Evolutionary conservation across 1,140 invertebrate species (phyloP).

Genomic region (Megalopta genalis): DNA sequence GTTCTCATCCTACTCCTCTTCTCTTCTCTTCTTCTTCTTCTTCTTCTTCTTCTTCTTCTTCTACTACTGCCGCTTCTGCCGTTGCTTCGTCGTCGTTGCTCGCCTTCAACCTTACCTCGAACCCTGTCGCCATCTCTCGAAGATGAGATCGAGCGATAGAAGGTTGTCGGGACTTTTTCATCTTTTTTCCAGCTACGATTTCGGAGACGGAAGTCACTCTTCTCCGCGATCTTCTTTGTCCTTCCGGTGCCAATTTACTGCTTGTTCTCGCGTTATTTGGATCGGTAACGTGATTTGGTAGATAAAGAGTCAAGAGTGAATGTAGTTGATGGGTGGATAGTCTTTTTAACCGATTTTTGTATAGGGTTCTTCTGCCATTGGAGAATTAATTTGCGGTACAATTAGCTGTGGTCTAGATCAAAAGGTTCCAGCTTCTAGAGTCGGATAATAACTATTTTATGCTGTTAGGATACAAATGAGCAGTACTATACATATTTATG

Average conservation of each 20-base stretch:
- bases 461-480: too few species aligned
- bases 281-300: too few species aligned
- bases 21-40: not conserved
- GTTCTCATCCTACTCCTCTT: too few species aligned
- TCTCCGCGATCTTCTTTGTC: conserved; percentile 1
- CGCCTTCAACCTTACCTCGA: not conserved
- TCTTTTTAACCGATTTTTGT: too few species aligned
- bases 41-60: not conserved
- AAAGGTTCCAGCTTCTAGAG: too few species aligned
- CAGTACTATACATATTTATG: too few species aligned
- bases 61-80: not conserved
- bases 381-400: too few species aligned
- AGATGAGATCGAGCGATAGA: conserved; percentile 51
- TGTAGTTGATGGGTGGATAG: too few species aligned
- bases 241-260: not conserved
- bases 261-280: not conserved
- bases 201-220: conserved; percentile 53
- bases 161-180: conserved; percentile 28
- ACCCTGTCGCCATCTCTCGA: conserved; percentile 50
- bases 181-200: conserved; percentile 37
- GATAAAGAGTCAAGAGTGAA: too few species aligned
- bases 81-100: not conserved
- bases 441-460: too few species aligned
- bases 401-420: too few species aligned
- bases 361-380: too few species aligned